phyloP scores from a whole-genome alignment of 1,140 invertebrate species.

The Drosophila tani region DNA sequence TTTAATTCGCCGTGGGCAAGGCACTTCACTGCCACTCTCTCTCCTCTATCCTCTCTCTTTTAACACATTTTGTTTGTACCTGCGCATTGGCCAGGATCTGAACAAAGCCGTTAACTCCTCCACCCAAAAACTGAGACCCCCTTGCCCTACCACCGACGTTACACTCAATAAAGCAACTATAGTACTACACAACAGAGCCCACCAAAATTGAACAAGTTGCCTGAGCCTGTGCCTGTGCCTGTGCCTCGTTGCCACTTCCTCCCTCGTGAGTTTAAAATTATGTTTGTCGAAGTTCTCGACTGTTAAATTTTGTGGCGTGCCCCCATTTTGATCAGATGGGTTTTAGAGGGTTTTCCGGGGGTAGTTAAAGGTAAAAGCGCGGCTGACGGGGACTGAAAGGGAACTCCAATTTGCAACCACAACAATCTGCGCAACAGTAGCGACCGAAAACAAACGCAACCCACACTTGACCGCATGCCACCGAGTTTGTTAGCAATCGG shows the following conservation, averaged over 20 bases:
- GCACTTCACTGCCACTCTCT: background rate
- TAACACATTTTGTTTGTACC: constrained; percentile 74
- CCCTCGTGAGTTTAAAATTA: constrained; percentile 28
- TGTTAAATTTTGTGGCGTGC: constrained; percentile 53
- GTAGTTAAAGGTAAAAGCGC: background rate
- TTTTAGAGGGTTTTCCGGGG: constrained; percentile 7
- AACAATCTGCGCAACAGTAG: constrained; percentile 62
- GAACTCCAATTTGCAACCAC: constrained; percentile 45
- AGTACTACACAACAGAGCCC: constrained; percentile 24
- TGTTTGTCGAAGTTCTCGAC: constrained; percentile 55
- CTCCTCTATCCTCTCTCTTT: constrained; percentile 12
- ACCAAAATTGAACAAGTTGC: constrained; percentile 36
- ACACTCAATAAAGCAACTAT: constrained; percentile 27
- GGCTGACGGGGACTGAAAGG: background rate
- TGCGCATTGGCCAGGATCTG: constrained; percentile 58
- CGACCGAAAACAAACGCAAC: constrained; percentile 36
- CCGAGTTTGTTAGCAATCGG: constrained; percentile 23
- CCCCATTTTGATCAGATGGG: constrained; percentile 38
- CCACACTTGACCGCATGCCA: constrained; percentile 66
- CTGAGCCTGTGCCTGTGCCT: background rate
- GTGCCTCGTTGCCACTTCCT: background rate
- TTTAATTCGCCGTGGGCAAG: constrained; percentile 36
- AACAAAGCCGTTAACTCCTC: constrained; percentile 11
- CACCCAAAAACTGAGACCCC: background rate
- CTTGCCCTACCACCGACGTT: background rate